A percentile compares a stretch with the other conserved stretches of the same genome.
phyloP scores from a whole-genome alignment of 2,797 vertebrate species.

The Staurois parvus region DNA sequence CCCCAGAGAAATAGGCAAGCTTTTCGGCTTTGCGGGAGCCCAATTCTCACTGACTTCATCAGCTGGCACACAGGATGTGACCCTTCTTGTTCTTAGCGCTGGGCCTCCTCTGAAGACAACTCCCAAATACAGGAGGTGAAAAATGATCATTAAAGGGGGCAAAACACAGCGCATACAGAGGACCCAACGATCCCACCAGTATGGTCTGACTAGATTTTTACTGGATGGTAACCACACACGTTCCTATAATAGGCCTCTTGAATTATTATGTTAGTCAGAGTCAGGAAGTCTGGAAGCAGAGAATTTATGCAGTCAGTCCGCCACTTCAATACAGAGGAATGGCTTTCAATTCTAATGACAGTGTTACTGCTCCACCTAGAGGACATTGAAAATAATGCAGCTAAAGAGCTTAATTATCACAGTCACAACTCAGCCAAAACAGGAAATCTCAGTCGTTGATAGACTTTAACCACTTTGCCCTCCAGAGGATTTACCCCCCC shows the following conservation, averaged over 20 bases:
- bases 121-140: slow-evolving; percentile 37
- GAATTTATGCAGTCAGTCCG: background rate
- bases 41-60: slow-evolving; percentile 21
- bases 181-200: background rate
- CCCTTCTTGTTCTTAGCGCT: background rate
- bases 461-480: too few species aligned
- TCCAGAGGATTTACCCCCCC: too few species aligned
- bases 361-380: slow-evolving; percentile 4
- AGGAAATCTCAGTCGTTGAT: too few species aligned
- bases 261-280: background rate
- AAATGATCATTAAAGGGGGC: slow-evolving; percentile 6
- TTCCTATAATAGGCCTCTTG: slow-evolving; percentile 25
- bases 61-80: background rate
- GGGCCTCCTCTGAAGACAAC: slow-evolving; percentile 36
- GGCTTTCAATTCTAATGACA: background rate
- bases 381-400: background rate
- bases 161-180: slow-evolving; percentile 7
- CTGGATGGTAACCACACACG: background rate
- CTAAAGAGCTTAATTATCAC: too few species aligned
- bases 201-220: background rate
- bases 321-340: background rate
- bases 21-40: background rate
- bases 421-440: too few species aligned
- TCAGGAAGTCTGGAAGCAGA: background rate
- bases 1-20: background rate